These are phyloP conservation scores for Pogonocherus hispidulus DNA, from an alignment of 2,888 invertebrate genomes.

Conservation along the genomic window DNA sequence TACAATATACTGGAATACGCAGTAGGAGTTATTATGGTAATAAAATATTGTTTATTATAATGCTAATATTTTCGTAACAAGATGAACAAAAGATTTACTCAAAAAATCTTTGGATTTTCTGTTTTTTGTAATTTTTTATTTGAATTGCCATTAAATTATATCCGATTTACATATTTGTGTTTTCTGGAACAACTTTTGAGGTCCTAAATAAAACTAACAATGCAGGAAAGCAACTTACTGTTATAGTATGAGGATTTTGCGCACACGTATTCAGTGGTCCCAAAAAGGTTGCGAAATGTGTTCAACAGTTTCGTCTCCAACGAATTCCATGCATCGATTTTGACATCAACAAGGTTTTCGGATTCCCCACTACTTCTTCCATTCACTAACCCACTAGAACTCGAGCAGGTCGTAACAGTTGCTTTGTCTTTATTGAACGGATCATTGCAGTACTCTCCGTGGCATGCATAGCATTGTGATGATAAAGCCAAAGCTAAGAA, in stretches of 20 bases:
- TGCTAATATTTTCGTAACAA: too few relatives aligned
- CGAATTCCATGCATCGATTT: slow-evolving; percentile 3
- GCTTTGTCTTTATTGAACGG: slow-evolving; percentile 35
- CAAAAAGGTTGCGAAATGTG: slow-evolving; percentile 2
- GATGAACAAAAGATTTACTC: too few relatives aligned
- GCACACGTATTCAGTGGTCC: slow-evolving; percentile 36
- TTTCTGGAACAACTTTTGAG: too few relatives aligned
- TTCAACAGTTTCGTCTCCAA: slow-evolving; percentile 14
- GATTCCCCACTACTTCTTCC: not conserved
- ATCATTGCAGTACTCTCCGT: slow-evolving; percentile 35
- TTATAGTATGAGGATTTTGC: slow-evolving; percentile 28
- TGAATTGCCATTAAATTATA: too few relatives aligned
- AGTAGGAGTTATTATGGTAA: too few relatives aligned
- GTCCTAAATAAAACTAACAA: too few relatives aligned
- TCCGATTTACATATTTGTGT: too few relatives aligned
- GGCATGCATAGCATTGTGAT: slow-evolving; percentile 34
- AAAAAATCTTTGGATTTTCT: too few relatives aligned
- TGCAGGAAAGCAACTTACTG: slow-evolving; percentile 32
- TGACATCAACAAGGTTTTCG: not conserved
- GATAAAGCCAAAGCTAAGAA: slow-evolving; percentile 18
- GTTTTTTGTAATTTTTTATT: too few relatives aligned
- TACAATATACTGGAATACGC: too few relatives aligned
- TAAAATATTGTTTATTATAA: too few relatives aligned
- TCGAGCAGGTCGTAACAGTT: slow-evolving; percentile 22
- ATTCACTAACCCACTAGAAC: not conserved